phyloP scores from a whole-genome alignment of 2,797 vertebrate species.

The Potorous gilbertii region DNA sequence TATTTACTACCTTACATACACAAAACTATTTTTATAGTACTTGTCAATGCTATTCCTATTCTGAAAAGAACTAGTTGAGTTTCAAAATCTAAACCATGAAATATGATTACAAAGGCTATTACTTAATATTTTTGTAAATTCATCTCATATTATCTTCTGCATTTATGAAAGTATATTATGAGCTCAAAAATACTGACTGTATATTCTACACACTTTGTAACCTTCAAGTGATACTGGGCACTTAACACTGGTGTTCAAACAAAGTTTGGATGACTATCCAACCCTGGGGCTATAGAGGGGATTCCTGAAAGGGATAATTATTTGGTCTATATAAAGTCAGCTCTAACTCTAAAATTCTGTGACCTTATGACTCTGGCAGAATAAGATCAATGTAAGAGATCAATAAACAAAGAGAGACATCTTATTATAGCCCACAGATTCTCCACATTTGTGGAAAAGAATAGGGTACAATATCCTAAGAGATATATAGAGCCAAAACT shows the following conservation, averaged over 20 bases:
- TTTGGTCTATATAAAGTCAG: not conserved
- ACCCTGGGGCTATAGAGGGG: not conserved
- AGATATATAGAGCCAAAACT: not conserved
- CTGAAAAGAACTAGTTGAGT: not conserved
- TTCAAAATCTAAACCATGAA: not conserved
- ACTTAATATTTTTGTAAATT: constrained; percentile 20
- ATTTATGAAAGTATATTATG: not conserved
- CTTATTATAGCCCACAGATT: not conserved
- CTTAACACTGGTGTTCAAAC: no score
- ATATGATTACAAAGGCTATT: not conserved
- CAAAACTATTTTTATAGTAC: constrained; percentile 19
- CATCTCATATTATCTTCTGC: not conserved
- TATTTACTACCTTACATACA: not conserved
- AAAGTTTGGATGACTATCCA: not conserved
- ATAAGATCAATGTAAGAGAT: not conserved
- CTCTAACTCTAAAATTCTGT: constrained; percentile 10
- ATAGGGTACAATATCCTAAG: not conserved
- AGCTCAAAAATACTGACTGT: not conserved
- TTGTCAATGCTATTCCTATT: not conserved
- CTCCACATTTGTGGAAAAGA: not conserved
- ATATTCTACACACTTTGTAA: not conserved
- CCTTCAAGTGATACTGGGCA: not conserved
- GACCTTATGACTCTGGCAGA: not conserved
- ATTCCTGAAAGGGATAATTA: not conserved
- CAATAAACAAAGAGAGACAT: not conserved